These are phyloP conservation scores for Tetragonisca angustula DNA, from an alignment of 2,888 invertebrate species.

Conservation along the genomic window DNA sequence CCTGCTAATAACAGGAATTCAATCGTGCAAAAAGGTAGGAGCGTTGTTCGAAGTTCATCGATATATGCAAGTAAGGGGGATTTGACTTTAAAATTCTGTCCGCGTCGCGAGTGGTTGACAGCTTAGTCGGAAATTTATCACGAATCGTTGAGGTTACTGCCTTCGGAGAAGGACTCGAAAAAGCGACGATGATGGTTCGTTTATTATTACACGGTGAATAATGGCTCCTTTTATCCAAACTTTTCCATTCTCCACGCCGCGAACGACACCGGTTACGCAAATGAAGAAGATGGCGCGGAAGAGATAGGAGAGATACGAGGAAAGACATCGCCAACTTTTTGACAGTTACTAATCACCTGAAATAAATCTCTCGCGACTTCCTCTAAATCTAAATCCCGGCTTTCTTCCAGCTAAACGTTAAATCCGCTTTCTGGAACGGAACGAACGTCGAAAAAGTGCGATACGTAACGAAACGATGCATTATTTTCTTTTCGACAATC, in stretches of 20 bases:
- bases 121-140: conserved; percentile 7
- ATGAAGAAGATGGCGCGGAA: not conserved
- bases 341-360: no score
- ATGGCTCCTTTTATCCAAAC: conserved; percentile 19
- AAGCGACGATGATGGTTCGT: no score
- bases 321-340: not conserved
- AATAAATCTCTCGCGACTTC: not conserved
- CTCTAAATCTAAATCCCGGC: not conserved
- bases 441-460: conserved; percentile 7
- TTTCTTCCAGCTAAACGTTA: not conserved
- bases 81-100: not conserved
- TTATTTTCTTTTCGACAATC: conserved; percentile 6
- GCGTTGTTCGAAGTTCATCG: no score
- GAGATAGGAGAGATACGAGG: not conserved
- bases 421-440: not conserved
- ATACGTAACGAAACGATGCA: not conserved
- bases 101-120: not conserved
- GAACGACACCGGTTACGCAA: conserved; percentile 4
- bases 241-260: not conserved
- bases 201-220: not conserved
- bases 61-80: no score
- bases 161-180: not conserved
- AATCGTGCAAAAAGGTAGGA: no score
- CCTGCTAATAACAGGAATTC: no score
- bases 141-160: not conserved